Conservation (phyloP, 2,113 vertebrate species). For the Seriola rivoliana region DNA sequence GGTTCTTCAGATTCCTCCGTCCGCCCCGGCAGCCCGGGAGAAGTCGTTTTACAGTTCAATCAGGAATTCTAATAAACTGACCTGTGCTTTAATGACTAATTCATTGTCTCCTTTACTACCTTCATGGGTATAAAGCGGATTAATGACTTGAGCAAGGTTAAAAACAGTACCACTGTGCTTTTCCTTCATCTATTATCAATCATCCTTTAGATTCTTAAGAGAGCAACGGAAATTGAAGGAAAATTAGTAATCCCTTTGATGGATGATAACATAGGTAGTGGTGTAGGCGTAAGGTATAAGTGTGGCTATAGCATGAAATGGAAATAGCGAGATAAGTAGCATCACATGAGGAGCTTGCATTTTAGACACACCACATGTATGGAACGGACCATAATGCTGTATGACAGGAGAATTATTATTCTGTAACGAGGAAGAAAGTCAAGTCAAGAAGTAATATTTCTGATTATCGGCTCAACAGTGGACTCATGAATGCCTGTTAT, state of each 20-base stretch:
- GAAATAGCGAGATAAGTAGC: constrained; percentile 56
- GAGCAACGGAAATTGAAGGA: constrained; percentile 83
- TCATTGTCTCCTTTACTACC: constrained; percentile 87
- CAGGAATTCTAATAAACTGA: constrained; percentile 88
- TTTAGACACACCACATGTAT: constrained; percentile 32
- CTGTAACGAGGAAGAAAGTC: constrained; percentile 9
- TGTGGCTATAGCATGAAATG: constrained; percentile 62
- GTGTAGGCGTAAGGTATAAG: constrained; percentile 69
- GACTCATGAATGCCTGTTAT: constrained; percentile 43
- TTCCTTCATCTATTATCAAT: constrained; percentile 85
- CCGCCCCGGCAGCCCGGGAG: constrained; percentile 62
- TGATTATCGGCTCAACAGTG: constrained; percentile 41
- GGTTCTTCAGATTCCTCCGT: constrained; percentile 69
- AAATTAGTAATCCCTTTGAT: constrained; percentile 85
- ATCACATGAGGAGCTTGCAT: constrained; percentile 44
- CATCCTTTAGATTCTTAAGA: constrained; percentile 84
- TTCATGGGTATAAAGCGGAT: constrained; percentile 86
- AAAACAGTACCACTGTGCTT: constrained; percentile 86
- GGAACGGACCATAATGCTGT: constrained; percentile 46
- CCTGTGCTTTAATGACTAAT: constrained; percentile 87
- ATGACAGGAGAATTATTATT: constrained; percentile 56
- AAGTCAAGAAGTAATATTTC: constrained; percentile 13
- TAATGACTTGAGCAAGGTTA: constrained; percentile 88
- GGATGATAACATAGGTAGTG: constrained; percentile 75
- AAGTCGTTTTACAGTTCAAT: constrained; percentile 87